Conservation (phyloP, 2,113 vertebrate genomes). For the Cisticola juncidis region DNA sequence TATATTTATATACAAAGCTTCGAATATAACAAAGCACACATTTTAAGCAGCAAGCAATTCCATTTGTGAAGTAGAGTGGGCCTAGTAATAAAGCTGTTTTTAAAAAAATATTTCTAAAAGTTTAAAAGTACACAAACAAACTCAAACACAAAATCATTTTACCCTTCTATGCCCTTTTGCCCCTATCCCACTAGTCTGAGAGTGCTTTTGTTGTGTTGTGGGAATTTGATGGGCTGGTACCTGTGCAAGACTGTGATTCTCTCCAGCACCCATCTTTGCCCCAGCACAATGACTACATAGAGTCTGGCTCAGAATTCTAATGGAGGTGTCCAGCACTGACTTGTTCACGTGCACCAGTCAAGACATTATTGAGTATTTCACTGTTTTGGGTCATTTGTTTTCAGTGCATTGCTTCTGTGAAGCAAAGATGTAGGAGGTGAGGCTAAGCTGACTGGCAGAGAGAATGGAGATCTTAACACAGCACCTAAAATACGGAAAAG, state of each 20-base stretch:
- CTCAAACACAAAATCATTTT: neutral
- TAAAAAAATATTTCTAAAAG: neutral
- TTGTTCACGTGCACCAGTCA: neutral
- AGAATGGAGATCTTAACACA: neutral
- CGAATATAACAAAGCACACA: neutral
- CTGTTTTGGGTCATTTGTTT: neutral
- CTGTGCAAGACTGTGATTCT: neutral
- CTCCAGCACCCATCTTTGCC: neutral
- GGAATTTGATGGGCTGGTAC: neutral
- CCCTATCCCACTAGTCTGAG: neutral
- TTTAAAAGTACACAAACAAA: neutral
- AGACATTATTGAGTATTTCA: neutral
- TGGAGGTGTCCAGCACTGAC: neutral
- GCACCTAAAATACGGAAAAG: neutral
- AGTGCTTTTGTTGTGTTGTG: neutral
- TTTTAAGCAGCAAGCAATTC: neutral
- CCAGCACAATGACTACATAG: rapidly evolving
- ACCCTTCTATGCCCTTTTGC: neutral
- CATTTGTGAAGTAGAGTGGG: neutral
- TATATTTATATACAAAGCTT: neutral
- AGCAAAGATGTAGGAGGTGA: neutral
- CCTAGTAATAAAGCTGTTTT: neutral
- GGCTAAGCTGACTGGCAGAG: neutral
- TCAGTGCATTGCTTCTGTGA: neutral
- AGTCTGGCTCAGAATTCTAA: neutral